phyloP scores from a whole-genome alignment of 2,797 vertebrate genomes.

The Sebastes flavidus region DNA sequence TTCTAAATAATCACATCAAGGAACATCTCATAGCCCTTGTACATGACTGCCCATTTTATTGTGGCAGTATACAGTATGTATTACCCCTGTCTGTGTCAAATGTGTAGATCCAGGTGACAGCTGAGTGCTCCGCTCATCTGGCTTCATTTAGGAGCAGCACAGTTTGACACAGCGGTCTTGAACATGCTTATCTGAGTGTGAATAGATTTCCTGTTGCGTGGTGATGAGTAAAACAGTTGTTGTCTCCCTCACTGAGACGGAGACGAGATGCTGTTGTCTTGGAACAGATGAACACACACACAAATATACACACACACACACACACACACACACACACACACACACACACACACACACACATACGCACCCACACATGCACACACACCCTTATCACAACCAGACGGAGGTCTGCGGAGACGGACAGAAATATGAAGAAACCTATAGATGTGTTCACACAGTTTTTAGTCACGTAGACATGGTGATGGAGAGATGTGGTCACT shows the following conservation, averaged over 20 bases:
- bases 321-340: neutral
- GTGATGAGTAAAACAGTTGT: constrained; percentile 47
- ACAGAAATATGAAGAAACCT: constrained; percentile 31
- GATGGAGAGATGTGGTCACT: constrained; percentile 43
- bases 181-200: constrained; percentile 22
- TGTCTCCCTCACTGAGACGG: constrained; percentile 7
- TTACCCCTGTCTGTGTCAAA: constrained; percentile 10
- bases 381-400: neutral
- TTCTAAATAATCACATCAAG: neutral
- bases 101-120: neutral
- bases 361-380: neutral
- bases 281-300: neutral
- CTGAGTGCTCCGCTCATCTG: constrained; percentile 33
- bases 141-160: constrained; percentile 35
- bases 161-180: constrained; percentile 18
- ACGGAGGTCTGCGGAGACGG: constrained; percentile 6
- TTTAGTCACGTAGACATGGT: constrained; percentile 43
- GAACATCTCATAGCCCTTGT: neutral
- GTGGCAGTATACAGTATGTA: neutral
- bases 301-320: neutral
- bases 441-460: constrained; percentile 27
- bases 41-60: neutral
- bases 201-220: constrained; percentile 30
- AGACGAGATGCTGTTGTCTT: constrained; percentile 7
- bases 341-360: neutral